phyloP scores from a whole-genome alignment of 2,888 invertebrate genomes.

The Orgyia antiqua region DNA sequence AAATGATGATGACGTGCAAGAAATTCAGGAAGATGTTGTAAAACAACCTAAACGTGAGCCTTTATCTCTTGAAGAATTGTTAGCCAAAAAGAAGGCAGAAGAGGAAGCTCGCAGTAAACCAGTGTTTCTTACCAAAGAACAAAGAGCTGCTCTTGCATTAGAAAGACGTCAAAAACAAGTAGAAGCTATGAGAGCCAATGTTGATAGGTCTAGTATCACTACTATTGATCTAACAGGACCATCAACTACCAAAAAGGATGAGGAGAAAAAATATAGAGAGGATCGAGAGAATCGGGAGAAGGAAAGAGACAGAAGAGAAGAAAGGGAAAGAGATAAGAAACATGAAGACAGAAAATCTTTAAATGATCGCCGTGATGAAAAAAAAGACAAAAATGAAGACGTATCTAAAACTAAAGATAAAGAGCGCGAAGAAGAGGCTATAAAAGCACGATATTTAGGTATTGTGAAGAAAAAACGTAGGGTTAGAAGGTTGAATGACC shows the following conservation, averaged over 20 bases:
- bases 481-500: conserved; percentile 95
- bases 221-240: conserved; percentile 73
- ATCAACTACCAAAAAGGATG: conserved; percentile 55
- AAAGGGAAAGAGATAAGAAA: conserved; percentile 62
- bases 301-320: conserved; percentile 52
- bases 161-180: conserved; percentile 93
- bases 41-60: conserved; percentile 83
- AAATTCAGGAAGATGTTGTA: conserved; percentile 50
- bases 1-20: conserved; percentile 55
- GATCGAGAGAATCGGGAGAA: conserved; percentile 58
- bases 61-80: conserved; percentile 94
- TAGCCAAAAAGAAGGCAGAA: conserved; percentile 97
- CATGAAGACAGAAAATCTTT: conserved; percentile 74
- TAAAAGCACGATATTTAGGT: conserved; percentile 96
- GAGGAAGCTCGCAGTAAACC: conserved; percentile 97
- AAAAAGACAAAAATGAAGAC: conserved; percentile 74
- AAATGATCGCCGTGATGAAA: conserved; percentile 67
- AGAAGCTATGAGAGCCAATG: conserved; percentile 85
- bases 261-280: conserved; percentile 57
- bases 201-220: conserved; percentile 66
- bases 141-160: conserved; percentile 93
- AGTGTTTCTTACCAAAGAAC: conserved; percentile 97
- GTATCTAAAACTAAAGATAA: conserved; percentile 84
- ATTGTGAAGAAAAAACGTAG: conserved; percentile 94
- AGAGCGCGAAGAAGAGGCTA: conserved; percentile 95